Evolutionary conservation across 2,888 invertebrate genomes (phyloP), one percentile per base, ranked within the genome.

Genomic region (Dasysyrphus tricinctus): DNA sequence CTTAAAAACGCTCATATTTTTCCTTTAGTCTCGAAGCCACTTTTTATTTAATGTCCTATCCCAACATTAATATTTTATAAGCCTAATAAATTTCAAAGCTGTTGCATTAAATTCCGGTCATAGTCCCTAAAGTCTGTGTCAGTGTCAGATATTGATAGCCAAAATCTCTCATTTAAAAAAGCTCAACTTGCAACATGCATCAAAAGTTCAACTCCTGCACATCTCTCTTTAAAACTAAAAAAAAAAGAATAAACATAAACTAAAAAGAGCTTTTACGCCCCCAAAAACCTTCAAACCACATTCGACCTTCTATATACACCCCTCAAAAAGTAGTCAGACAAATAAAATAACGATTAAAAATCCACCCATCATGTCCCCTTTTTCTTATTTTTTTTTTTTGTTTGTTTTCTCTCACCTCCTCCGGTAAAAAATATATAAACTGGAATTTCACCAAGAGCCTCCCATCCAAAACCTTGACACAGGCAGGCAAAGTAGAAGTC

Each of bases 401-500:
- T 24, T 24, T 24, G 1, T 24, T 2, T 24, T 24, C 24, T 24
- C 91, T 91, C 89, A 92, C 92, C 89, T 80, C 92, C 92, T 49
- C 91, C 90, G 14, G 90, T 88, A 24, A 90, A 84, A n/a, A 91
- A 81, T 3, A 89, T 91, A 86, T 89, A 91, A 70, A 91, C 90
- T 1, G 90, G 96, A 91, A 97, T 96, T 89, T 97, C 94, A 95
- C 96, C 96, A 63, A 97, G 95, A 90, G 96, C 96, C 85, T 96
- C 96, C 79, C 97, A 95, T 54, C 96, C 97, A 79, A 97, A 96
- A 29, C 96, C 96, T 89, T 96, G 96, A 14, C 96, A 96, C 69
- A 97, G 94, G 90, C 96, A 96, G 78, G 96, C 96, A 84, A 97
- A 93, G 74, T 97, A 93, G 91, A 97, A 97, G 91, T 97, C 97